These are phyloP conservation scores for Acrobasis consociella DNA, from an alignment of 2,888 invertebrate species.

Conservation along the genomic window DNA sequence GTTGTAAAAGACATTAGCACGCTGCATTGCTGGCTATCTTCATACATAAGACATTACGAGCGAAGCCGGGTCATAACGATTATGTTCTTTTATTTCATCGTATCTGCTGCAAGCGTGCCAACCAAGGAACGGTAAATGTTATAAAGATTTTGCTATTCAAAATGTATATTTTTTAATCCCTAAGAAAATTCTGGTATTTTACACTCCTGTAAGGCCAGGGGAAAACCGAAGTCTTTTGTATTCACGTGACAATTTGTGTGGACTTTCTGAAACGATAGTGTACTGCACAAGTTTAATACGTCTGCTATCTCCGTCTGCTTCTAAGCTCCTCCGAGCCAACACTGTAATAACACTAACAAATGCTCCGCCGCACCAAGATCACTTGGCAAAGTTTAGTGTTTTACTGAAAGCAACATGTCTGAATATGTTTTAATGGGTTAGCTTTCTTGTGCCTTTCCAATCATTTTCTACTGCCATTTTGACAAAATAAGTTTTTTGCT, in stretches of 20 bases:
- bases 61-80: slow-evolving; percentile 11
- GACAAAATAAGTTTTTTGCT: neutral
- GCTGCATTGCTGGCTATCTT: neutral
- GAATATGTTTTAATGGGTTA: slow-evolving; percentile 6
- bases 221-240: no score
- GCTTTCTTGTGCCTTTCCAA: no score
- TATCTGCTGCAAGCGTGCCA: slow-evolving; percentile 12
- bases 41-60: slow-evolving; percentile 1
- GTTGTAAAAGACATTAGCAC: slow-evolving; percentile 10
- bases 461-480: neutral
- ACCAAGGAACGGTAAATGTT: slow-evolving; percentile 5
- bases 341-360: slow-evolving; percentile 13
- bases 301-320: neutral
- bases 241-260: no score
- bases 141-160: no score
- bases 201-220: no score
- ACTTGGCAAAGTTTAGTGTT: slow-evolving; percentile 5
- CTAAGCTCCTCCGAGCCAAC: neutral
- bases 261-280: no score
- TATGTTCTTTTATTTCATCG: slow-evolving; percentile 12
- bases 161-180: no score
- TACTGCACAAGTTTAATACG: no score
- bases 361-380: neutral
- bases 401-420: neutral
- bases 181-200: no score